Evolutionary conservation across 2,113 vertebrate genomes (phyloP).

Genomic region (Glaucomys volans): DNA sequence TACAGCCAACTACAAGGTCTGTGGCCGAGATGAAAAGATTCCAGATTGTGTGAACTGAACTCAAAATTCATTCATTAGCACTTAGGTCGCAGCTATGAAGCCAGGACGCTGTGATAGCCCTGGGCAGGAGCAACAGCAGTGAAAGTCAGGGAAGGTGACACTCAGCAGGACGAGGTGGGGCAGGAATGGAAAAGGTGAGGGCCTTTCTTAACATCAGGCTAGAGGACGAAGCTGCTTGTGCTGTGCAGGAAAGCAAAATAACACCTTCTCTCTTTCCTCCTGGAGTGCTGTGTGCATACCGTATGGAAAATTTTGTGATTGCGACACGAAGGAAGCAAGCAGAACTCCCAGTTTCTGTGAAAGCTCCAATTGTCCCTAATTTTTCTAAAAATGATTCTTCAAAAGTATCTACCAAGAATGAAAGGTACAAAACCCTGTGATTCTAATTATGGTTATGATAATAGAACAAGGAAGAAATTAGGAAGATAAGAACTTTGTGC

Average conservation of each 20-base stretch:
- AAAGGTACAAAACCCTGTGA: background rate
- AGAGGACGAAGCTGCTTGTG: background rate
- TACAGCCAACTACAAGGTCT: background rate
- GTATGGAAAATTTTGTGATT: background rate
- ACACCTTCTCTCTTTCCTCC: background rate
- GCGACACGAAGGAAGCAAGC: background rate
- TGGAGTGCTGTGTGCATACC: background rate
- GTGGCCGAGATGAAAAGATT: background rate
- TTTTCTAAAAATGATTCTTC: slow-evolving; percentile 1
- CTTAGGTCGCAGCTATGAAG: background rate
- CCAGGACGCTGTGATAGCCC: background rate
- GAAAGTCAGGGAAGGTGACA: background rate
- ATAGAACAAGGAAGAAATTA: background rate
- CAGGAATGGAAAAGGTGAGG: background rate
- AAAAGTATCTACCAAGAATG: background rate
- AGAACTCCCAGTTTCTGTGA: background rate
- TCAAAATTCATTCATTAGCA: background rate
- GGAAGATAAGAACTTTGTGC: background rate
- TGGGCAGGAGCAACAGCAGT: background rate
- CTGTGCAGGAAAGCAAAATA: background rate
- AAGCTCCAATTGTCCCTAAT: background rate
- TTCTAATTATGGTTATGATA: background rate
- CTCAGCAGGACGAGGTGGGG: background rate
- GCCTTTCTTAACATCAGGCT: background rate
- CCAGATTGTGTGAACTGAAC: background rate